phyloP scores from a whole-genome alignment of 1,140 invertebrate species.

The Pogonomyrmex barbatus region DNA sequence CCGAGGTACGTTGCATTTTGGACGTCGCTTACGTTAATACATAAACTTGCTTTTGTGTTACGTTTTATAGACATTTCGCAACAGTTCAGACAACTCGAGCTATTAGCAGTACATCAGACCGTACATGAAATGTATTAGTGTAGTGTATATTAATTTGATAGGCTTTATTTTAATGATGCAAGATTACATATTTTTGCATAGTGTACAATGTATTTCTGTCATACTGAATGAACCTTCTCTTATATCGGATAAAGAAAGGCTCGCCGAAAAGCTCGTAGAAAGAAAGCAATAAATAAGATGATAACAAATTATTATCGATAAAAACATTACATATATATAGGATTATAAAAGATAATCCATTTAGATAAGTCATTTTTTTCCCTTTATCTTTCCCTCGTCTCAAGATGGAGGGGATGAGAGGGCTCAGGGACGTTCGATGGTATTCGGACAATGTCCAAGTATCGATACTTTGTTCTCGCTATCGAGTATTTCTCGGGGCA shows the following conservation, averaged over 20 bases:
- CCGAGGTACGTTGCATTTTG: conserved; percentile 6
- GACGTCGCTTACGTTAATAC: conserved; percentile 11
- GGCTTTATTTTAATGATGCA: not conserved
- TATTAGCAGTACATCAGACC: too few species aligned
- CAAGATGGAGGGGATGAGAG: not conserved
- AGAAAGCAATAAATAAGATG: not conserved
- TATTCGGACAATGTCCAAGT: conserved; percentile 9
- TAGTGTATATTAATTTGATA: not conserved
- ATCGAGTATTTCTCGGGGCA: not conserved
- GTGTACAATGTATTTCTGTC: not conserved
- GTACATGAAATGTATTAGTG: not conserved
- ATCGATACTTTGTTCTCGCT: conserved; percentile 6
- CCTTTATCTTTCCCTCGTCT: not conserved
- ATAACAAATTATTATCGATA: not conserved
- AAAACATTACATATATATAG: not conserved
- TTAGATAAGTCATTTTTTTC: not conserved
- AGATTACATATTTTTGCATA: not conserved
- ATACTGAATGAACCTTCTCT: not conserved
- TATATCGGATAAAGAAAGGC: not conserved
- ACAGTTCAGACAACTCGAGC: not conserved
- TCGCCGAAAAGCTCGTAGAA: not conserved
- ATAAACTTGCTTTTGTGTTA: not conserved
- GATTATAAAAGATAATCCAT: too few species aligned
- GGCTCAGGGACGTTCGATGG: not conserved
- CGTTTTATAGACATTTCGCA: conserved; percentile 41